These are phyloP conservation scores for Bryconaethiops microstoma DNA, from an alignment of 2,797 vertebrate species.

Conservation along the genomic window DNA sequence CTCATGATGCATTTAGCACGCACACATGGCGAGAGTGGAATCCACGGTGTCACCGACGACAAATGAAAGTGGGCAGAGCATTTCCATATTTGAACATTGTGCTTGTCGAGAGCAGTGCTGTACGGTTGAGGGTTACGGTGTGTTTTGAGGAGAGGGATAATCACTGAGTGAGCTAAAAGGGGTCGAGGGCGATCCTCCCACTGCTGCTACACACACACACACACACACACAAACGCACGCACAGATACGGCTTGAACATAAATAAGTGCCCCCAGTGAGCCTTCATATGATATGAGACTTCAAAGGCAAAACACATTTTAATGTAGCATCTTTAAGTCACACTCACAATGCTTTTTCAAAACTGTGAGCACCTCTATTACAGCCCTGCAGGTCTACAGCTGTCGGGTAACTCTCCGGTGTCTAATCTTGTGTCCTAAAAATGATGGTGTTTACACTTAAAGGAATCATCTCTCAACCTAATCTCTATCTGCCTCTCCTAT, in stretches of 20 bases:
- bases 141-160: constrained; percentile 43
- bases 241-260: constrained; percentile 45
- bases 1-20: background rate
- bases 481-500: background rate
- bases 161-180: constrained; percentile 53
- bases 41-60: background rate
- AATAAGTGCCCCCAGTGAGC: constrained; percentile 43
- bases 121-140: constrained; percentile 34
- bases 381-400: background rate
- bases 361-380: background rate
- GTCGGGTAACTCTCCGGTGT: background rate
- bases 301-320: constrained; percentile 48
- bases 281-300: constrained; percentile 35
- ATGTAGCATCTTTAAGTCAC: constrained; percentile 49
- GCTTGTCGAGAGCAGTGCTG: constrained; percentile 23
- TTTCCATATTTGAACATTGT: constrained; percentile 30
- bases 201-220: constrained; percentile 38
- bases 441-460: constrained; percentile 5
- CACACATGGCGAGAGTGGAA: background rate
- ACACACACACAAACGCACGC: constrained; percentile 10
- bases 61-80: constrained; percentile 18
- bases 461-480: background rate
- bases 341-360: background rate
- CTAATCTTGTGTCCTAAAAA: background rate
- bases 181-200: constrained; percentile 50